phyloP scores from a whole-genome alignment of 2,797 vertebrate species.

The Mycteria americana region DNA sequence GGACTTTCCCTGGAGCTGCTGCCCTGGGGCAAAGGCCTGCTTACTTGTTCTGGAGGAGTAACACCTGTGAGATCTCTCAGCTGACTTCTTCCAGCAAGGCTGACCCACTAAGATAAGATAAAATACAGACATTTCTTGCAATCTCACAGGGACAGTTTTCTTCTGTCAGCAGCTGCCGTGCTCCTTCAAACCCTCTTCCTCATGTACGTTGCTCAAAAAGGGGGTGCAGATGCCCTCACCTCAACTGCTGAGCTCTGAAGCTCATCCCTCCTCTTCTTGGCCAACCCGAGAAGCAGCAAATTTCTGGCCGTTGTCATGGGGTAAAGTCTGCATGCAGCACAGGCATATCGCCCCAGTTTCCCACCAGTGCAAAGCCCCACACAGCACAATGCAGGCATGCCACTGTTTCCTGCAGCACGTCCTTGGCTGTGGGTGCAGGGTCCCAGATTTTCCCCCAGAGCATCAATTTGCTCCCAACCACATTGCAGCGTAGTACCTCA shows the following conservation, averaged over 20 bases:
- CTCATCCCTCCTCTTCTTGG: not conserved
- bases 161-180: accelerated
- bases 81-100: not conserved
- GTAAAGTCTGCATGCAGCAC: not conserved
- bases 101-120: not conserved
- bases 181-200: not conserved
- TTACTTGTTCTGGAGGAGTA: not conserved
- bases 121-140: not conserved
- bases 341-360: not conserved
- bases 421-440: not conserved
- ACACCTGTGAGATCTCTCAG: not conserved
- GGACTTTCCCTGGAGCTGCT: not conserved
- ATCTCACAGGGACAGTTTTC: not conserved
- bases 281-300: not conserved
- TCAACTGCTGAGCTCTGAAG: not conserved
- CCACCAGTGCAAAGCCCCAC: not conserved
- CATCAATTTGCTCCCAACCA: not conserved
- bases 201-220: accelerated
- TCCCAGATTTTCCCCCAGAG: not conserved
- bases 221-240: not conserved
- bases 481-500: not conserved
- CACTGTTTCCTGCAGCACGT: not conserved
- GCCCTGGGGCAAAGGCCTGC: not conserved
- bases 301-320: accelerated
- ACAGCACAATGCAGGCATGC: accelerated